Evolutionary conservation across 30 jellyfish, hydroid and myxozoan genomes (phyloP).

Genomic region (Nemopilema nomurai): DNA sequence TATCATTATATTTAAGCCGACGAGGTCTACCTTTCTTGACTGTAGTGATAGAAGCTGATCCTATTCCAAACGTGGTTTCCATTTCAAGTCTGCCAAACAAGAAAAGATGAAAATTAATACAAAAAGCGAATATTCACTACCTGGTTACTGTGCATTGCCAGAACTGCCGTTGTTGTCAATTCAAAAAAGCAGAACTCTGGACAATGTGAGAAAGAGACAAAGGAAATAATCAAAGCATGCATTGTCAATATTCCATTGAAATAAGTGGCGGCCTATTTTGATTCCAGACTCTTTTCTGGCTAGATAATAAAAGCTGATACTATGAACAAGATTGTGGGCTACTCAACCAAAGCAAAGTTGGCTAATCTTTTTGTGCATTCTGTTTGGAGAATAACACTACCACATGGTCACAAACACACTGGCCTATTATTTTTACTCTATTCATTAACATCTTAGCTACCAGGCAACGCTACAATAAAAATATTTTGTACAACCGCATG

Average conservation of each 20-base stretch:
- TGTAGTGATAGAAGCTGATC: conserved; percentile 57
- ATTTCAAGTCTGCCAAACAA: conserved; percentile 4
- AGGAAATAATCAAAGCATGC: too few relatives aligned
- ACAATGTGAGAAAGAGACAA: too few relatives aligned
- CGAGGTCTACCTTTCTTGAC: conserved; percentile 21
- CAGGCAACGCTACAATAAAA: neutral
- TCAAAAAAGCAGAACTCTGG: too few relatives aligned
- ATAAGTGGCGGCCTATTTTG: neutral
- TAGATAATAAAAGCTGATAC: neutral
- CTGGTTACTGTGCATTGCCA: too few relatives aligned
- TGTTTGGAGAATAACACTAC: neutral
- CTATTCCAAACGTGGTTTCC: conserved; percentile 76
- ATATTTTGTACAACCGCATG: neutral
- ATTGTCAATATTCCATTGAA: neutral
- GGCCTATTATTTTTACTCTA: neutral
- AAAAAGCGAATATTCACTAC: neutral
- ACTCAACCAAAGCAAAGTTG: neutral
- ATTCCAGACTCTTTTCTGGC: neutral
- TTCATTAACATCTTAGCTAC: neutral
- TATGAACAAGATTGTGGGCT: neutral
- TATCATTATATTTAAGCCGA: too few relatives aligned
- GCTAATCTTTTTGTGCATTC: neutral
- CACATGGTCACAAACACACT: neutral
- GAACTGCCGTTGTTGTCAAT: too few relatives aligned
- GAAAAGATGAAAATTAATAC: neutral